Percentiles rank a stretch among this genome's conserved stretches.
These are phyloP conservation scores for Scartelaos histophorus DNA, from an alignment of 2,113 vertebrate genomes.

Conservation along the genomic window DNA sequence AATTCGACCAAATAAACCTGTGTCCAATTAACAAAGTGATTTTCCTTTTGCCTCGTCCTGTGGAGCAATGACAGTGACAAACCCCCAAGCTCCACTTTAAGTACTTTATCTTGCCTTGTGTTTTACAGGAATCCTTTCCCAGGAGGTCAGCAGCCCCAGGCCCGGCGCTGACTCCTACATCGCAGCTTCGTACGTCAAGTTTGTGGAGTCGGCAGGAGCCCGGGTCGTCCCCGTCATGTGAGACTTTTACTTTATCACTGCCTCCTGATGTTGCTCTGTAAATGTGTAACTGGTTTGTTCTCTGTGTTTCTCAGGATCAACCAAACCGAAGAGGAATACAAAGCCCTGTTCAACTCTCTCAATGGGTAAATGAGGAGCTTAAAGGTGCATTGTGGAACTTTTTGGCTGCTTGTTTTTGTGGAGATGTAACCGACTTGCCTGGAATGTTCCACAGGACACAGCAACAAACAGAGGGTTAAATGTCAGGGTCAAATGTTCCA, in stretches of 20 bases:
- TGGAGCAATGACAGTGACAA: no score
- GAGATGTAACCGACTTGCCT: no score
- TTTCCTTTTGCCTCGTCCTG: no score
- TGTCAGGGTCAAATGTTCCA: no score
- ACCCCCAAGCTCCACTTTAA: no score
- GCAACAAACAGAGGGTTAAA: no score
- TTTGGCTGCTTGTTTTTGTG: no score
- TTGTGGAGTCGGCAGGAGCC: constrained; percentile 89
- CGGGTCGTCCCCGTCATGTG: constrained; percentile 91
- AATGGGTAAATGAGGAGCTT: constrained; percentile 82
- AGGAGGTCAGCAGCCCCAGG: constrained; percentile 61
- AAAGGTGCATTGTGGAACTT: background rate
- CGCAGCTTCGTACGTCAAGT: constrained; percentile 93
- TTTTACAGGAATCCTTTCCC: constrained; percentile 84
- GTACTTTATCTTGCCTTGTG: background rate
- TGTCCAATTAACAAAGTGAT: no score
- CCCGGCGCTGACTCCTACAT: constrained; percentile 78
- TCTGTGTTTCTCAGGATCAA: constrained; percentile 78
- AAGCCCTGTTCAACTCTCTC: constrained; percentile 83
- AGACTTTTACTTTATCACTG: background rate
- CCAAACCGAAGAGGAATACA: constrained; percentile 78
- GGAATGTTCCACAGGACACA: no score
- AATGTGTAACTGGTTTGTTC: background rate
- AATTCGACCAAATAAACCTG: no score
- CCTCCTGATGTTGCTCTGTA: background rate